phyloP scores from a whole-genome alignment of 64 coral and sea anemone species.

The Cladopsammia gracilis region DNA sequence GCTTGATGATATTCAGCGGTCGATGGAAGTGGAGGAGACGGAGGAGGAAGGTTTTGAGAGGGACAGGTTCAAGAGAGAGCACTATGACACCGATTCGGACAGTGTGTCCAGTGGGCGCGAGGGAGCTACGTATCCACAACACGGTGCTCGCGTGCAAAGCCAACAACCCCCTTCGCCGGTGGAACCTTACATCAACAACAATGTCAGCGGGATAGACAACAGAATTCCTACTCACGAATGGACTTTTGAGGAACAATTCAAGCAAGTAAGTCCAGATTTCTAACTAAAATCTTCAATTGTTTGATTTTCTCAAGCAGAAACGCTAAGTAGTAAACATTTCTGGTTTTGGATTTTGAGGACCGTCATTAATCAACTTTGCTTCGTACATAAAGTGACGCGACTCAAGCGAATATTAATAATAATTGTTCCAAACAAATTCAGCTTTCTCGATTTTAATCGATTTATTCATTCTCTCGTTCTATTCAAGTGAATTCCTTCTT shows the following conservation, averaged over 20 bases:
- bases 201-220: slow-evolving; percentile 74
- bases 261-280: slow-evolving; percentile 77
- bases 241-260: slow-evolving; percentile 97
- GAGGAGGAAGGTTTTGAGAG: slow-evolving; percentile 87
- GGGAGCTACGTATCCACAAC: slow-evolving; percentile 53
- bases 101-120: slow-evolving; percentile 66
- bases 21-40: slow-evolving; percentile 95
- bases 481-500: slow-evolving; percentile 36
- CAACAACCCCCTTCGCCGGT: slow-evolving; percentile 65
- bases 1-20: slow-evolving; percentile 93
- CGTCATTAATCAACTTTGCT: slow-evolving; percentile 57
- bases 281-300: slow-evolving; percentile 2
- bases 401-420: slow-evolving; percentile 66
- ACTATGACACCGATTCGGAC: slow-evolving; percentile 80
- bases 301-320: slow-evolving; percentile 51
- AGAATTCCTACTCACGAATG: slow-evolving; percentile 89
- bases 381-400: slow-evolving; percentile 29
- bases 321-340: slow-evolving; percentile 8
- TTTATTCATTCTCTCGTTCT: not conserved
- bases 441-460: slow-evolving; percentile 26
- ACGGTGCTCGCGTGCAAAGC: slow-evolving; percentile 65
- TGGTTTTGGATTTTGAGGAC: slow-evolving; percentile 45
- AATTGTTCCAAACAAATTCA: slow-evolving; percentile 50
- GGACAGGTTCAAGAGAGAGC: slow-evolving; percentile 74
- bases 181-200: slow-evolving; percentile 65